Base-by-base conservation (phyloP, 2,113 vertebrate species). In the Lucifuga dentata region DNA sequence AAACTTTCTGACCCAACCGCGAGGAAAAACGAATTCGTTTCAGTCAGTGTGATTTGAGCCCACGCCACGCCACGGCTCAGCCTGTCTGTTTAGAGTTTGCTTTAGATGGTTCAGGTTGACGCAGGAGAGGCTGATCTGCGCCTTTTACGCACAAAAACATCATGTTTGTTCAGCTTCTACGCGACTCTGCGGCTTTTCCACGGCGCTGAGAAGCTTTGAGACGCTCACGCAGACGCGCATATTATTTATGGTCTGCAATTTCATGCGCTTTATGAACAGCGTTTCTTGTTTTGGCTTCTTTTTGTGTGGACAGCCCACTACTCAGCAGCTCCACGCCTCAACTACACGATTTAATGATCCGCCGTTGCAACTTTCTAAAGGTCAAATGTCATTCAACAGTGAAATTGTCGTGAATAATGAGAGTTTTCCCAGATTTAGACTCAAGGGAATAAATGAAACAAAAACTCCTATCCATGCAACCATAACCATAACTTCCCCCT, bases 11-110 rank as follows among this genome's bases (percentile, higher is more conserved):
- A 58, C 48, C 44, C 5, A 73, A 44, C 39, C 48, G 62, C 48
- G 57, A 61, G 53, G 72, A 52, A 61, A 83, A 70, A 73, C 19
- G 53, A 66, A 81, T 73, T 86, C 9, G 64, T 84, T 58, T 82
- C 66, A 44, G 70, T 55, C 8, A 44, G 5, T 24, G 40, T 50
- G 78, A 80, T 62, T 61, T 38, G 52, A 64, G 26, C 41, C 16
- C 16, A 58, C 63, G 48, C 48, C 48, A 8, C 61, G 40, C 40
- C 36, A 70, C 36, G 16, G 55, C 20, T 48, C 23, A 21, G 39
- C 46, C 44, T 67, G 41, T 73, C 41, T 58, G 68, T 20, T 72
- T 19, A 44, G 74, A 46, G 59, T 75, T 77, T 69, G 26, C 49
- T 7, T 45, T 73, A 48, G 12, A 73, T 52, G 72, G n/a, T n/a